Evolutionary conservation across 2,113 vertebrate species (phyloP).

Genomic region (Gnathonemus echidnorhynchus): DNA sequence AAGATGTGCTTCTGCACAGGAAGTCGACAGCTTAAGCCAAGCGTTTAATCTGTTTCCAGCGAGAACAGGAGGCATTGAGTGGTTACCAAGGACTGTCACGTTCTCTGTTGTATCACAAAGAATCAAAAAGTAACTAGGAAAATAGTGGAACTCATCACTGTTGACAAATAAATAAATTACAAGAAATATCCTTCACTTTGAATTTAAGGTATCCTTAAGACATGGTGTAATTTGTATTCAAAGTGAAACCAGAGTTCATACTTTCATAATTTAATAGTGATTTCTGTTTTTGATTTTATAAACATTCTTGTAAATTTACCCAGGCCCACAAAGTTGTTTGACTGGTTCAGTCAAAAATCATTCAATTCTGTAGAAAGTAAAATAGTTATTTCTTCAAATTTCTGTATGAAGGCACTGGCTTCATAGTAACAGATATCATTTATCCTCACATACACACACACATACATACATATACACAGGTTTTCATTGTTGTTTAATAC

Average conservation of each 20-base stretch:
- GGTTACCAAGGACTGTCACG: not conserved
- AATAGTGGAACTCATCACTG: not conserved
- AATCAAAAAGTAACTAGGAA: not conserved
- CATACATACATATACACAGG: not conserved
- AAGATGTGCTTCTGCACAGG: constrained; percentile 9
- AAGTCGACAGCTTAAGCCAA: constrained; percentile 7
- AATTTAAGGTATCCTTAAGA: not conserved
- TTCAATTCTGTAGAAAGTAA: not conserved
- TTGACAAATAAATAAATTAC: not conserved
- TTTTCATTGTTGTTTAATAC: not conserved
- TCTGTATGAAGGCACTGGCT: not conserved
- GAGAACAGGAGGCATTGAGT: constrained; percentile 16
- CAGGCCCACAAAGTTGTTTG: not conserved
- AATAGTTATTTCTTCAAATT: not conserved
- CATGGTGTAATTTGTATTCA: not conserved
- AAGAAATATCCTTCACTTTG: not conserved
- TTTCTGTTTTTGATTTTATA: not conserved
- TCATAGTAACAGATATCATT: not conserved
- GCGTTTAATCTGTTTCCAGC: constrained; percentile 20
- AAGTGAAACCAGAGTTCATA: not conserved
- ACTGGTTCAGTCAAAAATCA: not conserved
- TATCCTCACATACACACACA: not conserved
- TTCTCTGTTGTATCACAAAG: not conserved
- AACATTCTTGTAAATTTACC: not conserved
- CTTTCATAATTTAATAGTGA: not conserved